phyloP scores from a whole-genome alignment of 2,113 vertebrate species.

The Scytalopus superciliaris region DNA sequence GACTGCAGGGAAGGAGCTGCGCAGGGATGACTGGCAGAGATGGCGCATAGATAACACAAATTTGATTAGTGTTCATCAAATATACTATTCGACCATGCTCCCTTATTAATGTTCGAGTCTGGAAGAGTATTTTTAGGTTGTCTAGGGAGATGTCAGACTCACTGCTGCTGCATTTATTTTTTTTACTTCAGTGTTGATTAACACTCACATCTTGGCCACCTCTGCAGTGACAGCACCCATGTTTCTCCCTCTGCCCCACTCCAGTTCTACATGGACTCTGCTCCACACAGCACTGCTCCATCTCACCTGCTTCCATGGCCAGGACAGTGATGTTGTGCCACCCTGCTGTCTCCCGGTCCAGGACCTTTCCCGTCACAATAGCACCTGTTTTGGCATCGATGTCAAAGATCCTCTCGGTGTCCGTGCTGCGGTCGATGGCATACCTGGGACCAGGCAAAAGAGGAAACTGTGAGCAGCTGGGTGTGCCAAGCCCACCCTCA shows the following conservation, averaged over 20 bases:
- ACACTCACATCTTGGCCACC: neutral
- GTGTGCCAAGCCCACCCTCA: neutral
- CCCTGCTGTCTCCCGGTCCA: conserved; percentile 93
- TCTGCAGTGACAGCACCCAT: neutral
- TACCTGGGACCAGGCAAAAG: conserved; percentile 77
- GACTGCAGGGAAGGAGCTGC: neutral
- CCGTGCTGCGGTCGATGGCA: conserved; percentile 87
- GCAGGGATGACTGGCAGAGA: neutral
- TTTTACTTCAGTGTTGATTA: neutral
- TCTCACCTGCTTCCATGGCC: conserved; percentile 91
- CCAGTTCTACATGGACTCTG: neutral
- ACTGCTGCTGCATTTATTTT: neutral
- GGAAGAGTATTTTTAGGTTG: conserved; percentile 58
- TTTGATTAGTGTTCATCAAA: conserved; percentile 63
- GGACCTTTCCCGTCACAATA: conserved; percentile 87
- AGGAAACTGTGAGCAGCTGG: neutral
- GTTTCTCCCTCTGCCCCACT: neutral
- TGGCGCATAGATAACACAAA: neutral
- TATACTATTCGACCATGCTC: neutral
- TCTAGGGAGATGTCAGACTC: conserved; percentile 39
- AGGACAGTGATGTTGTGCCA: conserved; percentile 98
- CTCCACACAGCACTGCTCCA: neutral
- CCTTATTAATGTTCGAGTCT: conserved; percentile 11
- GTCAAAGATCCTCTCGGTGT: conserved; percentile 90
- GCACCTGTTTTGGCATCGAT: conserved; percentile 89